Evolutionary conservation across 2,888 invertebrate genomes (phyloP).

Genomic region (Monopis laevigella): DNA sequence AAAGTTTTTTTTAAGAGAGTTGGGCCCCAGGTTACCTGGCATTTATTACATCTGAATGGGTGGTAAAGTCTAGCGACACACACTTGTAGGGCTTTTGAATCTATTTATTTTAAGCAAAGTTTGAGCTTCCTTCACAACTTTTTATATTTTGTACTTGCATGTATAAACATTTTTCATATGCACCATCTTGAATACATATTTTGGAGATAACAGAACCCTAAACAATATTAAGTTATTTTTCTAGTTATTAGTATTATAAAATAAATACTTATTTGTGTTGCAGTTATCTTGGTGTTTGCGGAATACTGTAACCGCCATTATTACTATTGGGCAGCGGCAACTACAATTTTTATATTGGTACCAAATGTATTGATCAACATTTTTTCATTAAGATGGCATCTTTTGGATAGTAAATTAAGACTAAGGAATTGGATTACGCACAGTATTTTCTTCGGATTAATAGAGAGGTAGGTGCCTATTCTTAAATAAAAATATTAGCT

Average conservation of each 20-base stretch:
- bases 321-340: conserved; percentile 63
- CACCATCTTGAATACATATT: not conserved
- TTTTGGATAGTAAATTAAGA: conserved; percentile 51
- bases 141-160: too few relatives aligned
- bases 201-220: too few relatives aligned
- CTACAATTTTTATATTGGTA: conserved; percentile 59
- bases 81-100: too few relatives aligned
- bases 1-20: too few relatives aligned
- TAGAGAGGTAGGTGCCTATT: conserved; percentile 63
- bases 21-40: too few relatives aligned
- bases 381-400: conserved; percentile 69
- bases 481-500: not conserved
- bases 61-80: too few relatives aligned
- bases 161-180: too few relatives aligned
- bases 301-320: conserved; percentile 66
- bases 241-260: not conserved
- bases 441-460: conserved; percentile 59
- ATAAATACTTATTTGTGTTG: conserved; percentile 20
- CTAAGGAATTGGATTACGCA: conserved; percentile 64
- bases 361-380: conserved; percentile 67
- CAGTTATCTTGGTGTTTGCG: conserved; percentile 66
- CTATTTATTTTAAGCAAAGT: too few relatives aligned
- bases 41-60: too few relatives aligned
- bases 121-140: too few relatives aligned
- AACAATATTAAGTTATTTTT: too few relatives aligned